Base-by-base conservation (phyloP, 2,113 vertebrate genomes). In the Varanus salvator region DNA sequence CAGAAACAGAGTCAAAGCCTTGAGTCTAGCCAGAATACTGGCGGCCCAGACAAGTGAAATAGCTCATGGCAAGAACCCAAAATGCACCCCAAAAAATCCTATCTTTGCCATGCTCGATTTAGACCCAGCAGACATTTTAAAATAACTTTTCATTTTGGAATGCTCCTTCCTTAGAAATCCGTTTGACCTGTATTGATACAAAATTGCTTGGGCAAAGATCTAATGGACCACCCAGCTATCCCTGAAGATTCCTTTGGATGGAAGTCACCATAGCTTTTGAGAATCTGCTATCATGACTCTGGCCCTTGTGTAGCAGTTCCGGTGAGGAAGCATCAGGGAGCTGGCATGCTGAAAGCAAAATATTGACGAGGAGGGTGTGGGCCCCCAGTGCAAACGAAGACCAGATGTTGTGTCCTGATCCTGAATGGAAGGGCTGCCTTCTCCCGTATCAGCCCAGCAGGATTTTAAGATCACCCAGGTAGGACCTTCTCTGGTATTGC, bases 1-100 rank as follows among this genome's bases (percentile, higher is more conserved):
- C 54, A 72, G 78, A 72, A 9, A 71, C 1, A 11, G 64, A 85
- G 75, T 71, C 52, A 71, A 44, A 52, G 60, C 14, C 23, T 84
- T 34, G 44, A 34, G 81, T 80, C 84, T 86, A 80, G 84, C 80
- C 84, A 90, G 72, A 72, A 50, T 38, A 57, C 52, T 80, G 29
- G 69, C 29, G 86, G 2, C 68, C 69, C 54, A 60, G 81, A 74
- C 34, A 81, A 44, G 71, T 80, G 44, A 64, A 85, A 60, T 66
- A 31, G 27, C 48, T n/a, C 52, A 34, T 25, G 71, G 66, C 69
- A 72, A 80, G 29, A 52, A 19, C 27, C 2, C 68, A 21, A 60
- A 64, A n/a, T 60, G 31, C 64, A 69, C 64, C 48, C 8, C 29
- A 81, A 50, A 27, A 8, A 29, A 4, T 66, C 12, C n/a, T 8